These are phyloP conservation scores for Trachelus tabidus DNA, from an alignment of 2,888 invertebrate genomes.

Conservation along the genomic window DNA sequence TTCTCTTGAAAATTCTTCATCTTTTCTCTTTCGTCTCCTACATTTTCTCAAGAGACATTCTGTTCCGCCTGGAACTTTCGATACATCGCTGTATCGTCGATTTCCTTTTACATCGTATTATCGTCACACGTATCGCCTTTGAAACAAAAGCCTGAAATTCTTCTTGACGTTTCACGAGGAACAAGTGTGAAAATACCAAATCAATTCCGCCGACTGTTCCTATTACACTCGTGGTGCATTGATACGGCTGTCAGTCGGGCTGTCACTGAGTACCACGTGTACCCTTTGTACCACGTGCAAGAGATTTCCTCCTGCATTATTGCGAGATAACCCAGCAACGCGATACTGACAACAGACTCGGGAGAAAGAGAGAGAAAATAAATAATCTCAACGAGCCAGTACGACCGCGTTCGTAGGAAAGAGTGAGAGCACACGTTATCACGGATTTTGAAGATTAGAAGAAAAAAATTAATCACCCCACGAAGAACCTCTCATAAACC, in stretches of 20 bases:
- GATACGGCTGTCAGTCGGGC: background rate
- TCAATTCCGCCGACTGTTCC: background rate
- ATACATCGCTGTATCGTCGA: too few species aligned
- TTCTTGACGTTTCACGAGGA: background rate
- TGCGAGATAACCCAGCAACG: background rate
- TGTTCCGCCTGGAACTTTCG: background rate
- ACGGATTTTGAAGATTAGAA: background rate
- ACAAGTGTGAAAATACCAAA: background rate
- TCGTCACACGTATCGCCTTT: too few species aligned
- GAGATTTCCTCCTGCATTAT: background rate
- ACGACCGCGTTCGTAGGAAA: background rate
- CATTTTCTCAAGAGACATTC: background rate
- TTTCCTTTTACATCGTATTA: too few species aligned
- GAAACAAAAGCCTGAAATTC: background rate
- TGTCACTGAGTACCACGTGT: background rate
- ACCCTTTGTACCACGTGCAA: background rate
- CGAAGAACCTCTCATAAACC: background rate
- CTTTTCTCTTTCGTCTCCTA: background rate
- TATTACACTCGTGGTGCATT: background rate
- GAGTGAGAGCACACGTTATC: background rate
- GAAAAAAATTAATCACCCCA: background rate
- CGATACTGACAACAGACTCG: background rate
- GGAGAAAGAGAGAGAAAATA: background rate
- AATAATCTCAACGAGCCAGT: background rate
- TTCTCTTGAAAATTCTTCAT: background rate